Evolutionary conservation across 2,888 invertebrate genomes (phyloP).

Genomic region (Melanostoma mellinum): DNA sequence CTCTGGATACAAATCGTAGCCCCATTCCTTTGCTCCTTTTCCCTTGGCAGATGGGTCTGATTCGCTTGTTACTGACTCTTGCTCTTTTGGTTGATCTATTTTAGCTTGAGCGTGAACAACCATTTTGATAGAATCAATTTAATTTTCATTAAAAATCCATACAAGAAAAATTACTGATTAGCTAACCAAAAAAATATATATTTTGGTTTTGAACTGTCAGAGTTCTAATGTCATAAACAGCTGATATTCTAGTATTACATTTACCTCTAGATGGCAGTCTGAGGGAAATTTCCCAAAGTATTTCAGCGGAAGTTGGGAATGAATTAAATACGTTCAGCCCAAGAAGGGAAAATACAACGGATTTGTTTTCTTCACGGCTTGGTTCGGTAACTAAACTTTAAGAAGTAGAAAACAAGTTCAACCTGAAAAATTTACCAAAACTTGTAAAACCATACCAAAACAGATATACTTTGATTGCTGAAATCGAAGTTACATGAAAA

Average conservation of each 20-base stretch:
- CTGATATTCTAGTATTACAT: conserved; percentile 15
- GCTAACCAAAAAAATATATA: conserved; percentile 38
- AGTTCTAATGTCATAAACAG: conserved; percentile 44
- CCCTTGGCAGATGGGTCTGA: conserved; percentile 18
- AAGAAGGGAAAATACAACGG: too few relatives aligned
- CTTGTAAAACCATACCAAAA: too few relatives aligned
- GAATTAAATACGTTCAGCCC: too few relatives aligned
- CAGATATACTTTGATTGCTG: too few relatives aligned
- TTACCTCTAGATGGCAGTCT: not conserved
- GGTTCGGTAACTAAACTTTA: too few relatives aligned
- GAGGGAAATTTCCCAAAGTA: not conserved
- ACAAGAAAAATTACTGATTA: conserved; percentile 12
- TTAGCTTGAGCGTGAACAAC: conserved; percentile 35
- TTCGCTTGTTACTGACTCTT: not conserved
- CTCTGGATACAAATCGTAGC: conserved; percentile 93
- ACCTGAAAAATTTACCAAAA: too few relatives aligned
- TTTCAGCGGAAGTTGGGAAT: not conserved
- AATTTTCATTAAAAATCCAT: conserved; percentile 24
- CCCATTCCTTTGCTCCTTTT: conserved; percentile 83
- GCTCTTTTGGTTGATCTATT: conserved; percentile 6
- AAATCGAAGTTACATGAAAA: too few relatives aligned
- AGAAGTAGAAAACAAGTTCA: too few relatives aligned
- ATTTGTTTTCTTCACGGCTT: too few relatives aligned
- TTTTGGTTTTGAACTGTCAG: conserved; percentile 1
- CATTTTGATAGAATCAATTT: conserved; percentile 33